These are phyloP conservation scores for Trididemnum nubilum DNA, from an alignment of 23 tunicate genomes.

Conservation along the genomic window DNA sequence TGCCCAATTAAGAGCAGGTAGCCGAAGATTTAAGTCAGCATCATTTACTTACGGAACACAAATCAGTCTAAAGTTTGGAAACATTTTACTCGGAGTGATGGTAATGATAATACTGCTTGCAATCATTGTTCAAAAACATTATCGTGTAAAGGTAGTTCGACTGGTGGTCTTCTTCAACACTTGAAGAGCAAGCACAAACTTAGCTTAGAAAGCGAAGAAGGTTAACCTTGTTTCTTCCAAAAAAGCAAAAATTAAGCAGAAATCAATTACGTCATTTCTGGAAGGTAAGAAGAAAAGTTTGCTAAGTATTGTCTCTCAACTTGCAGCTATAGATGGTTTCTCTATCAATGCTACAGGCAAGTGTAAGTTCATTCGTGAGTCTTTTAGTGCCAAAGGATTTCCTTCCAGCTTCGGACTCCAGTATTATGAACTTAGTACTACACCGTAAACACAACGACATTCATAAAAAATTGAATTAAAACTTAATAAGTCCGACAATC, in stretches of 20 bases:
- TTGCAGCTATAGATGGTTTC: conserved; percentile 34
- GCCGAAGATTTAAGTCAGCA: background rate
- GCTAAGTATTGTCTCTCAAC: conserved; percentile 28
- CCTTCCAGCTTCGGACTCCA: conserved; percentile 20
- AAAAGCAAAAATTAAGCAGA: conserved; percentile 25
- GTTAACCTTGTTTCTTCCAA: conserved; percentile 7
- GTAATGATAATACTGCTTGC: background rate
- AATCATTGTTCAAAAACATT: conserved; percentile 13
- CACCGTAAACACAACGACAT: conserved; percentile 8
- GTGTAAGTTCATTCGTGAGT: conserved; percentile 26
- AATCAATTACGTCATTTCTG: conserved; percentile 18
- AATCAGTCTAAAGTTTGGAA: conserved; percentile 31
- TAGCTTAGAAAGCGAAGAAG: conserved; percentile 18
- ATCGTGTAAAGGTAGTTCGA: conserved; percentile 34
- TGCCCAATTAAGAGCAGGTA: conserved; percentile 22
- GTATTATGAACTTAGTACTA: conserved; percentile 26
- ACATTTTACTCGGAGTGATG: conserved; percentile 20
- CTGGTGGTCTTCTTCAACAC: conserved; percentile 21
- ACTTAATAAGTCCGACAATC: conserved; percentile 7
- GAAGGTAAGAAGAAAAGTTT: conserved; percentile 21
- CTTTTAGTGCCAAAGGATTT: conserved; percentile 17
- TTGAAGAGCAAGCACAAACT: conserved; percentile 15
- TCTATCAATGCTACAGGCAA: conserved; percentile 38
- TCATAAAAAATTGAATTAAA: conserved; percentile 13
- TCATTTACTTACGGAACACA: conserved; percentile 21